Evolutionary conservation across 2,797 vertebrate genomes (phyloP).

Genomic region (Chrosomus eos): DNA sequence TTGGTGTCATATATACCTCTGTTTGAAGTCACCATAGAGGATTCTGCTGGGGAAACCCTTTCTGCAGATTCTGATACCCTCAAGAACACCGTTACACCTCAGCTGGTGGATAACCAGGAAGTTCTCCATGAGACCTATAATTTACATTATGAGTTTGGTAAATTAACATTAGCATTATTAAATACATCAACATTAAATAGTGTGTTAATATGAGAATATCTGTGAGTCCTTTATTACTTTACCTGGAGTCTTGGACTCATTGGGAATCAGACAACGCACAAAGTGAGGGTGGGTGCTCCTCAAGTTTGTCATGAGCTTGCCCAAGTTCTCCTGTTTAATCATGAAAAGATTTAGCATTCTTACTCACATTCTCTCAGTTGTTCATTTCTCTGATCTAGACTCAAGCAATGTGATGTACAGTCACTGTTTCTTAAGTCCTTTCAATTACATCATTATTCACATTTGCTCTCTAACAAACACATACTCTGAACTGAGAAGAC

Average conservation of each 20-base stretch:
- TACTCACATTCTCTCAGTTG: not conserved
- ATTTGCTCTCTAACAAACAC: constrained; percentile 14
- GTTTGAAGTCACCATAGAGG: constrained; percentile 84
- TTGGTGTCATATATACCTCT: constrained; percentile 71
- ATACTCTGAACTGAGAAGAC: constrained; percentile 88
- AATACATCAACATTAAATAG: not conserved
- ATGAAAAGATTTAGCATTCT: not conserved
- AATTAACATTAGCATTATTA: not conserved
- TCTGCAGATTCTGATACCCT: constrained; percentile 87
- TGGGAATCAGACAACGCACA: constrained; percentile 91
- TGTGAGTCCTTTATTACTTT: constrained; percentile 30
- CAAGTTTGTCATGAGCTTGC: constrained; percentile 88
- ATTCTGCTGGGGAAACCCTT: constrained; percentile 87
- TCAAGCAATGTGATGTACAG: not conserved
- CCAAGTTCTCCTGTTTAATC: constrained; percentile 85
- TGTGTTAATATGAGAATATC: not conserved
- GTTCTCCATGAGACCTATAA: constrained; percentile 87
- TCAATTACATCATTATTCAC: not conserved
- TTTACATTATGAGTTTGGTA: not conserved
- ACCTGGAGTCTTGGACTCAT: constrained; percentile 92
- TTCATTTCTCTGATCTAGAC: not conserved
- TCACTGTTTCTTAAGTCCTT: not conserved
- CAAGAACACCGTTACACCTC: constrained; percentile 88
- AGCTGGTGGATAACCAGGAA: constrained; percentile 90
- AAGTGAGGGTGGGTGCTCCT: constrained; percentile 89